Percentiles rank a stretch among this genome's conserved stretches.
Evolutionary conservation across 2,113 vertebrate species (phyloP).

Genomic region (Dinomys branickii): DNA sequence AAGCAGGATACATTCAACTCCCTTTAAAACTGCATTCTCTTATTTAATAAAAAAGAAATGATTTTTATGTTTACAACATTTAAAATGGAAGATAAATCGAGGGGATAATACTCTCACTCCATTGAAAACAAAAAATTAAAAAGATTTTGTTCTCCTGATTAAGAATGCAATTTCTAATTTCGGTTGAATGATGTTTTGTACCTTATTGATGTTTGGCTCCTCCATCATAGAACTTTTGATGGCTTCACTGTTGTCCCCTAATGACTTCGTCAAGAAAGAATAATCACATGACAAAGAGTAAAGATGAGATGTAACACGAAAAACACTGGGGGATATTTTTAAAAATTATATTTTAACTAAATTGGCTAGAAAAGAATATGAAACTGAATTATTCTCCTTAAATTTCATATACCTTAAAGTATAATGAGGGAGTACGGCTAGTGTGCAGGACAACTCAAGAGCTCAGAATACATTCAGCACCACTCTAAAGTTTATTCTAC

Average conservation of each 20-base stretch:
- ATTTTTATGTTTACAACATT: conserved; percentile 40
- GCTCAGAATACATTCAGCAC: conserved; percentile 35
- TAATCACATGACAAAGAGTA: conserved; percentile 85
- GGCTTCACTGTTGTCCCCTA: conserved; percentile 92
- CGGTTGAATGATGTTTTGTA: conserved; percentile 84
- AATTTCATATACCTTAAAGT: conserved; percentile 40
- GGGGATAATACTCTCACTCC: background rate
- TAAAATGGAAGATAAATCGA: conserved; percentile 39
- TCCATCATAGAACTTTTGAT: conserved; percentile 92
- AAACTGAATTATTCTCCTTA: background rate
- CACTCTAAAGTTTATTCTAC: conserved; percentile 14
- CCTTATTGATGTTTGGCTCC: conserved; percentile 91
- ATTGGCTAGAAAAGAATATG: conserved; percentile 8
- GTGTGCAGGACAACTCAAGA: background rate
- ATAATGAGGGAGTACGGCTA: background rate
- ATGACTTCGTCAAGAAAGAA: conserved; percentile 90
- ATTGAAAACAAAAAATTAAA: conserved; percentile 41
- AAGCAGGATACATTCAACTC: conserved; percentile 75
- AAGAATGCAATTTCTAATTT: conserved; percentile 77
- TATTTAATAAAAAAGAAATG: conserved; percentile 51
- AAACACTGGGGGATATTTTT: conserved; percentile 75
- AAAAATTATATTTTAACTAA: conserved; percentile 15
- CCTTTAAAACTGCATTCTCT: conserved; percentile 78
- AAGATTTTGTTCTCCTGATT: conserved; percentile 35
- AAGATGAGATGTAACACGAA: conserved; percentile 85